Evolutionary conservation across 2,113 vertebrate genomes (phyloP), one percentile per base, ranked within the genome.

Genomic region (Chrysemys picta): DNA sequence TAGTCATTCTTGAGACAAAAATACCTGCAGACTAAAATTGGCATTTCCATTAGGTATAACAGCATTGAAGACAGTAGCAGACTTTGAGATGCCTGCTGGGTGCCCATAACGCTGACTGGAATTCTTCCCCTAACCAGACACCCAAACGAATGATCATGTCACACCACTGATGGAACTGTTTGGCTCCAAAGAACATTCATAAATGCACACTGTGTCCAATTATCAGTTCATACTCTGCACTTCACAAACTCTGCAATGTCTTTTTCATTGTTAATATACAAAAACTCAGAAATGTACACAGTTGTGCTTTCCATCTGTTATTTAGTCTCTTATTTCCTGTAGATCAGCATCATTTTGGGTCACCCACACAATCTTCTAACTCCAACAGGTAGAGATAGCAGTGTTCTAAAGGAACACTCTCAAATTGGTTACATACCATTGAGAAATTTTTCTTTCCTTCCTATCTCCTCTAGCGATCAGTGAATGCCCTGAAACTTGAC

Each of bases 21-120:
- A 13, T 80, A 80, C 45, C 81, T 88, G 29, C 45, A 85, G 16
- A 62, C 80, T 42, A 91, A 81, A 84, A 65, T 82, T 86, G 82
- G 79, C 65, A 4, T 90, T 96, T 89, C 82, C 50, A 81, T 27
- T 47, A 84, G 52, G 78, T 82, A 92, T 92, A 85, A 89, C 87
- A 95, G 79, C 62, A 75, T 72, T 88, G 79, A n/a, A 92, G 84
- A 47, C 4, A 57, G 11, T 42, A 35, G 31, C 25, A 80, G 78
- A 62, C 49, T 80, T 79, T 80, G 59, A 49, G 89, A 89, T 62
- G 57, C 42, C 78, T 91, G 27, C 75, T 42, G 75, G 62, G 75
- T 87, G 1, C 72, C 78, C 47, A 31, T 31, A 89, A 83, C 81
- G 17, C 65, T 92, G 57, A 6, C 27, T 29, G 12, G 57, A 59